Percentiles rank a stretch among this genome's conserved stretches.
phyloP scores from a whole-genome alignment of 1,140 invertebrate genomes.

The Bactericera cockerelli region DNA sequence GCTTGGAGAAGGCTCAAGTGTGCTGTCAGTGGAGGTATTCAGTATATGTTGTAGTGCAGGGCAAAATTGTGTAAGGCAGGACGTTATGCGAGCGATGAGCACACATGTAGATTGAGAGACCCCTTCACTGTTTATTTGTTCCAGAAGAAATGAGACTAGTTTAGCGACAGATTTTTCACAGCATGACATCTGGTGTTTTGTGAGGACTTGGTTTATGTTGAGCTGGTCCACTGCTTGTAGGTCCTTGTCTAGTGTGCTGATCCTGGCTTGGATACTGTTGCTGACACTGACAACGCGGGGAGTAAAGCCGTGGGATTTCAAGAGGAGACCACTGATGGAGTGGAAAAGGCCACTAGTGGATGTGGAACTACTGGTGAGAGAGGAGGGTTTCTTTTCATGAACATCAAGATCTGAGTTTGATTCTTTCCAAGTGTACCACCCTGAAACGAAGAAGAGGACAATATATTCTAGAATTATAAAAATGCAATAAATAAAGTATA shows the following conservation, averaged over 20 bases:
- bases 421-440: slow-evolving; percentile 4
- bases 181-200: background rate
- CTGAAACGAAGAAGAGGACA: background rate
- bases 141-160: background rate
- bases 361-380: background rate
- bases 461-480: no score
- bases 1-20: background rate
- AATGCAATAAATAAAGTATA: no score
- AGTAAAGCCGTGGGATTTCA: background rate
- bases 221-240: background rate
- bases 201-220: background rate
- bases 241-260: background rate
- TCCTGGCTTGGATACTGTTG: background rate
- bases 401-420: background rate
- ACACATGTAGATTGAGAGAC: background rate
- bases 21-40: background rate
- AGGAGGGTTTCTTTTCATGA: background rate
- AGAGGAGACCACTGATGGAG: background rate
- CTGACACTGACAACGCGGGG: background rate
- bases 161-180: slow-evolving; percentile 1
- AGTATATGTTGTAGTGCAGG: background rate
- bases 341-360: no score
- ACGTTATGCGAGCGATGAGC: background rate
- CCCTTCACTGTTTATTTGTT: background rate
- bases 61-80: background rate